Percentiles rank a stretch among this genome's conserved stretches.
phyloP scores from a whole-genome alignment of 1,140 invertebrate species.

The Drosophila arizonae region DNA sequence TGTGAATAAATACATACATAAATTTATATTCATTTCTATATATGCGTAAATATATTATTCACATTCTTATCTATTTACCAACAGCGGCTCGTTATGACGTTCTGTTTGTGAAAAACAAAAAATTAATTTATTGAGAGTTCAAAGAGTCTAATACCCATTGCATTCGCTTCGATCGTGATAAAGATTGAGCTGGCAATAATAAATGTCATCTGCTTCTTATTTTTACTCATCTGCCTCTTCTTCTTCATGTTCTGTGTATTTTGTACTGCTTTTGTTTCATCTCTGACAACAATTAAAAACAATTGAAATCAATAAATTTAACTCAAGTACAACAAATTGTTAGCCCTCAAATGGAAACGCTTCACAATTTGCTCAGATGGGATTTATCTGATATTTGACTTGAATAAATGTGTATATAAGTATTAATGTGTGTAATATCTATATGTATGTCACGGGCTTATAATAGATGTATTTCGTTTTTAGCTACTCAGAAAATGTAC shows the following conservation, averaged over 20 bases:
- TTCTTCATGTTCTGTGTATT: too few relatives aligned
- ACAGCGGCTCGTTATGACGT: slow-evolving; percentile 34
- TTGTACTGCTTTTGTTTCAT: too few relatives aligned
- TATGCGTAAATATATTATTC: neutral
- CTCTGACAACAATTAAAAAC: slow-evolving; percentile 58
- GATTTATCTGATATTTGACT: slow-evolving; percentile 6
- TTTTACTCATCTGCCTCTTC: too few relatives aligned
- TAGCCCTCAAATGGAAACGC: slow-evolving; percentile 31
- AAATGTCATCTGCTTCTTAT: neutral
- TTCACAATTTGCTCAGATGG: slow-evolving; percentile 20
- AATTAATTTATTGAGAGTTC: slow-evolving; percentile 34
- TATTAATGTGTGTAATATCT: too few relatives aligned
- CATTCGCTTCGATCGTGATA: slow-evolving; percentile 41
- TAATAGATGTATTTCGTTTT: slow-evolving; percentile 50
- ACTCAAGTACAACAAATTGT: slow-evolving; percentile 48
- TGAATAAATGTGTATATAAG: too few relatives aligned
- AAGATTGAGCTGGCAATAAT: slow-evolving; percentile 17
- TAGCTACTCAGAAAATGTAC: slow-evolving; percentile 53
- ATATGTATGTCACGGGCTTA: slow-evolving; percentile 50
- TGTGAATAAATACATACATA: neutral
- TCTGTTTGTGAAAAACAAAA: slow-evolving; percentile 46
- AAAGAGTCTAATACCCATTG: slow-evolving; percentile 23
- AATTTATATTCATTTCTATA: neutral
- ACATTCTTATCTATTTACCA: slow-evolving; percentile 28
- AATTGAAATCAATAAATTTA: slow-evolving; percentile 76